phyloP scores from a whole-genome alignment of 2,888 invertebrate species.

The Caenorhabditis zanzibari region DNA sequence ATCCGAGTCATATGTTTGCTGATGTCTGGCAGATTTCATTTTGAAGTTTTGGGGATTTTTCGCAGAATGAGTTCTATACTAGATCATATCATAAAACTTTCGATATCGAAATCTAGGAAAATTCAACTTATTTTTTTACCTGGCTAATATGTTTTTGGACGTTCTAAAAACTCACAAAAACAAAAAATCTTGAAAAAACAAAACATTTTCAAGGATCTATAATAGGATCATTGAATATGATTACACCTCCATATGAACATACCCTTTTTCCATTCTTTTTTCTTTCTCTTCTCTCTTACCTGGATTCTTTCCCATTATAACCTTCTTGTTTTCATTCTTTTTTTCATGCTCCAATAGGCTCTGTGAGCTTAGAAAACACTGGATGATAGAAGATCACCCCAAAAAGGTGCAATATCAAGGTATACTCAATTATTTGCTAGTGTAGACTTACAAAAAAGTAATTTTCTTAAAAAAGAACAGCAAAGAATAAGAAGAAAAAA shows the following conservation, averaged over 20 bases:
- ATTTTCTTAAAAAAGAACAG: conserved; percentile 4
- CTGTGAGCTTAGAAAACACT: conserved; percentile 46
- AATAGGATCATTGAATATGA: conserved; percentile 20
- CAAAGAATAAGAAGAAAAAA: conserved; percentile 19
- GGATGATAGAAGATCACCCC: conserved; percentile 33
- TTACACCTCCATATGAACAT: conserved; percentile 25
- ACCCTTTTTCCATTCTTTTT: conserved; percentile 15
- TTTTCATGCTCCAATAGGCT: conserved; percentile 34
- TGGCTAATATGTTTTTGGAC: not conserved
- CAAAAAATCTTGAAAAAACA: not conserved
- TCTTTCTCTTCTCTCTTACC: not conserved
- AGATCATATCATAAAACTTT: not conserved
- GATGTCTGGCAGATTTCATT: conserved; percentile 40
- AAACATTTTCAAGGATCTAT: not conserved
- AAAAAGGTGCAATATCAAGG: conserved; percentile 49
- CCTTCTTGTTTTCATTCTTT: conserved; percentile 39
- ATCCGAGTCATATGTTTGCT: conserved; percentile 43
- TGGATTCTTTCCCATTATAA: conserved; percentile 19
- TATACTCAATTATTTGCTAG: conserved; percentile 19
- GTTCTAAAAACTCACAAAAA: not conserved
- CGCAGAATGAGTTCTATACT: not conserved
- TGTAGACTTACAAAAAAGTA: not conserved
- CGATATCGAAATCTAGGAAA: too few relatives aligned
- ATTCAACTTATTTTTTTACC: too few relatives aligned
- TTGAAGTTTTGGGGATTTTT: conserved; percentile 1